Evolutionary conservation across 1,140 invertebrate species (phyloP).

Genomic region (Acromyrmex charruanus): DNA sequence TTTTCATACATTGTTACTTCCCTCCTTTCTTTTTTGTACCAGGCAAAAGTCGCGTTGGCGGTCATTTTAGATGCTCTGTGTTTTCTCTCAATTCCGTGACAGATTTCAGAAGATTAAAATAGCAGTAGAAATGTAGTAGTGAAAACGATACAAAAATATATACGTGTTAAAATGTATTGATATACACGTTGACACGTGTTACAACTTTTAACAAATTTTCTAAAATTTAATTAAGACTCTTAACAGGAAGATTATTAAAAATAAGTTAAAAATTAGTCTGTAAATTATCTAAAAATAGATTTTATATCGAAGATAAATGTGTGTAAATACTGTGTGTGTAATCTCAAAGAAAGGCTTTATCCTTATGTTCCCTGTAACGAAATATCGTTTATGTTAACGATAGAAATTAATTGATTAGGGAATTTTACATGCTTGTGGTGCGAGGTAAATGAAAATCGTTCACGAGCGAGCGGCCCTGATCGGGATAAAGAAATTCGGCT

Average conservation of each 20-base stretch:
- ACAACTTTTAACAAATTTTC: neutral
- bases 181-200: neutral
- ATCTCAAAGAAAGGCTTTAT: neutral
- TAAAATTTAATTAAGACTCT: neutral
- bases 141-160: neutral
- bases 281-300: neutral
- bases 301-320: neutral
- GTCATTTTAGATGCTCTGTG: neutral
- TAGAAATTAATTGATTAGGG: neutral
- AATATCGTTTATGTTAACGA: neutral
- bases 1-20: slow-evolving; percentile 28
- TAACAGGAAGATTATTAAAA: neutral
- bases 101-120: slow-evolving; percentile 7
- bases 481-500: slow-evolving; percentile 70
- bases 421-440: neutral
- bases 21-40: neutral
- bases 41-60: neutral
- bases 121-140: neutral
- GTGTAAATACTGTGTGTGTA: neutral
- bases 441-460: neutral
- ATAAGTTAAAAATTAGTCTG: neutral
- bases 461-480: neutral
- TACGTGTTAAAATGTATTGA: neutral
- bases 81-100: neutral
- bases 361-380: neutral